A percentile compares a stretch with the other conserved stretches of the same genome.
Evolutionary conservation across 92 coral and sea anemone species (phyloP).

Genomic region (Palythoa heliodiscus): DNA sequence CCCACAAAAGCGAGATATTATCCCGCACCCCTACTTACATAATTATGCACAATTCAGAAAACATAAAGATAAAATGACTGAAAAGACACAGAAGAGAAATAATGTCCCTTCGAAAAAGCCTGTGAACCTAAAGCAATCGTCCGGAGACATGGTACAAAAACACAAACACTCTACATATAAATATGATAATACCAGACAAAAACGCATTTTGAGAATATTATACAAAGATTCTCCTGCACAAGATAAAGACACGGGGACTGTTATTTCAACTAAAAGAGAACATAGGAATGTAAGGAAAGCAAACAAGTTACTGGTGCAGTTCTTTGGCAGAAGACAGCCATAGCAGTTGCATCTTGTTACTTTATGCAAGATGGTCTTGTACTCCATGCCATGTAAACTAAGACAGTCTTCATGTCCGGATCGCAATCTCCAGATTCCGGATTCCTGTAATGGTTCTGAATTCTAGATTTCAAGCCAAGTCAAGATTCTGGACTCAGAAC

Average conservation of each 20-base stretch:
- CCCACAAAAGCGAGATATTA: constrained; percentile 36
- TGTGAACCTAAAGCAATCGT: neutral
- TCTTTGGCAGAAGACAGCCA: constrained; percentile 13
- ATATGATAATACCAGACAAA: neutral
- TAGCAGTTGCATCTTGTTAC: neutral
- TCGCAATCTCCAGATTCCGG: too few relatives aligned
- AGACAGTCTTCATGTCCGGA: too few relatives aligned
- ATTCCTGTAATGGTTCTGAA: too few relatives aligned
- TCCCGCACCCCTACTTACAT: constrained; percentile 26
- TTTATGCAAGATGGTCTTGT: too few relatives aligned
- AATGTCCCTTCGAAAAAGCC: neutral
- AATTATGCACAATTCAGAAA: neutral
- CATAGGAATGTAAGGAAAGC: neutral
- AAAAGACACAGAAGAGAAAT: neutral
- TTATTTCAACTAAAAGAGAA: neutral
- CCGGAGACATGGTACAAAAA: too few relatives aligned
- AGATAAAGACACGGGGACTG: too few relatives aligned
- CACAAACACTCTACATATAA: too few relatives aligned
- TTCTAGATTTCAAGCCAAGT: too few relatives aligned
- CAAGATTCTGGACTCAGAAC: too few relatives aligned
- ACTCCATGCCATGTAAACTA: too few relatives aligned
- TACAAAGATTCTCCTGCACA: neutral
- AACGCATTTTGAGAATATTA: neutral
- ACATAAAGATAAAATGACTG: neutral
- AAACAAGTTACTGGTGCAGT: constrained; percentile 16